These are phyloP conservation scores for Plagodis dolabraria DNA, from an alignment of 2,888 invertebrate genomes.

Conservation along the genomic window DNA sequence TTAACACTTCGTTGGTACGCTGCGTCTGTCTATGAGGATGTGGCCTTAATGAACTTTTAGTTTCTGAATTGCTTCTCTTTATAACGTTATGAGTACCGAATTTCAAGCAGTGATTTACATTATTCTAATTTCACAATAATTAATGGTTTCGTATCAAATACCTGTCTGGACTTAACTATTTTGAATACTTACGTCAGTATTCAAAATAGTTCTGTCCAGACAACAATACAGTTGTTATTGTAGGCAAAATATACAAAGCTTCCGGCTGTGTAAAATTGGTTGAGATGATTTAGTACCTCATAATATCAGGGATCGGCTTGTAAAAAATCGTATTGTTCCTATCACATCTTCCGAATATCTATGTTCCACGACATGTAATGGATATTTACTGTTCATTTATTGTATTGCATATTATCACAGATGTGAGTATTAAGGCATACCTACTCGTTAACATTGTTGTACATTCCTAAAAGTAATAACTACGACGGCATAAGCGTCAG, in stretches of 20 bases:
- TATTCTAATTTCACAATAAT: too few relatives aligned
- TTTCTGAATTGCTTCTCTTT: too few relatives aligned
- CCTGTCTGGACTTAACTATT: too few relatives aligned
- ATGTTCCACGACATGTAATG: conserved; percentile 11
- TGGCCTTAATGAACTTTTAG: too few relatives aligned
- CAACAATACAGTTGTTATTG: conserved; percentile 14
- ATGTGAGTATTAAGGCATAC: conserved; percentile 9
- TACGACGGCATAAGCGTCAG: neutral
- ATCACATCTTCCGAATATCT: neutral
- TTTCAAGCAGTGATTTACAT: too few relatives aligned
- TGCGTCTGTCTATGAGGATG: too few relatives aligned
- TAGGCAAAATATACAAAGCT: conserved; percentile 22
- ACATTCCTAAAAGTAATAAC: conserved; percentile 1
- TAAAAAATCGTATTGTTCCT: neutral
- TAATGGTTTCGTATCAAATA: too few relatives aligned
- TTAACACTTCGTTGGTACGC: too few relatives aligned
- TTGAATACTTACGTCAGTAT: too few relatives aligned
- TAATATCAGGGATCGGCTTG: neutral
- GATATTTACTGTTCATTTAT: neutral
- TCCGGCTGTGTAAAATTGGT: conserved; percentile 22
- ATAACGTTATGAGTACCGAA: too few relatives aligned
- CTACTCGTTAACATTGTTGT: conserved; percentile 10
- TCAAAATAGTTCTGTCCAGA: too few relatives aligned
- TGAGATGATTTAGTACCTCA: conserved; percentile 19
- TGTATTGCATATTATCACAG: conserved; percentile 14